Evolutionary conservation across 2,888 invertebrate species (phyloP).

Genomic region (Saturnia japonica): DNA sequence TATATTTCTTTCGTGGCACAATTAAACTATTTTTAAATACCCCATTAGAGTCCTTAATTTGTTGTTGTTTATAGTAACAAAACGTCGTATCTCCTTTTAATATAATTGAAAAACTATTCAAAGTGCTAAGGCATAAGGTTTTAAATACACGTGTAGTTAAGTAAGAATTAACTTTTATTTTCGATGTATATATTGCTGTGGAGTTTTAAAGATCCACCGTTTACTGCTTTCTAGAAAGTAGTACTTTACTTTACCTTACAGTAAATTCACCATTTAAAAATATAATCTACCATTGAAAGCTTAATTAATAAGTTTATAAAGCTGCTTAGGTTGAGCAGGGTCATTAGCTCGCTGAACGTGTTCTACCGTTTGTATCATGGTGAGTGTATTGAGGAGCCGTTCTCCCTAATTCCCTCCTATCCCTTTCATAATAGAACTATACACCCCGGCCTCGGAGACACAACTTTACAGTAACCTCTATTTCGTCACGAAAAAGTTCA

Average conservation of each 20-base stretch:
- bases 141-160: background rate
- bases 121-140: background rate
- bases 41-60: slow-evolving; percentile 55
- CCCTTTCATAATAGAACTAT: too few relatives aligned
- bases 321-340: too few relatives aligned
- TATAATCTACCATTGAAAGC: background rate
- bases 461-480: too few relatives aligned
- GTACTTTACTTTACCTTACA: slow-evolving; percentile 1
- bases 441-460: too few relatives aligned
- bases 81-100: slow-evolving; percentile 25
- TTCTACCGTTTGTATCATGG: too few relatives aligned
- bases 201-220: background rate
- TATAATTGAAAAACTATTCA: background rate
- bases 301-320: background rate
- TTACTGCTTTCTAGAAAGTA: background rate
- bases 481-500: too few relatives aligned
- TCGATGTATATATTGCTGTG: background rate
- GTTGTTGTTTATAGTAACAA: slow-evolving; percentile 31
- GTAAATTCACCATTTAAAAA: slow-evolving; percentile 21
- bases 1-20: slow-evolving; percentile 35
- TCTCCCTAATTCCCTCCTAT: too few relatives aligned
- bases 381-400: too few relatives aligned
- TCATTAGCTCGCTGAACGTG: too few relatives aligned
- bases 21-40: slow-evolving; percentile 56
- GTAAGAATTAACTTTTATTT: slow-evolving; percentile 9